Evolutionary conservation across 2,797 vertebrate species (phyloP).

Genomic region (Poliocrania exsul): DNA sequence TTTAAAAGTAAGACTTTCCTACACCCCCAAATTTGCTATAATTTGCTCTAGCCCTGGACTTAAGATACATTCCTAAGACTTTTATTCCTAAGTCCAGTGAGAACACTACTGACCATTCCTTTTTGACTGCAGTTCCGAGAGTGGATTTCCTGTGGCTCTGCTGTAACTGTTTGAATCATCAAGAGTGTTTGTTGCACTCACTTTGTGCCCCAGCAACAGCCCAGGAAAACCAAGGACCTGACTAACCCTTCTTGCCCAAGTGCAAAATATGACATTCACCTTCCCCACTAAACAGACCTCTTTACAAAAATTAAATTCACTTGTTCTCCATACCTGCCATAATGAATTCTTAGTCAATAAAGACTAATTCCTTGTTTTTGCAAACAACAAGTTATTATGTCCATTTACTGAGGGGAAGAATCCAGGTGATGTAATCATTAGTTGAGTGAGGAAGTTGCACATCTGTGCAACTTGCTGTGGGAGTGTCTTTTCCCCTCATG

Average conservation of each 20-base stretch:
- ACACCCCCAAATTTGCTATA: background rate
- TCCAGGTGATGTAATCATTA: background rate
- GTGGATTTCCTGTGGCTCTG: background rate
- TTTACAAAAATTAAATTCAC: slow-evolving; percentile 28
- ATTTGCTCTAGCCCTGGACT: background rate
- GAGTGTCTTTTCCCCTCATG: slow-evolving; percentile 24
- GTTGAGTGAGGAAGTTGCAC: slow-evolving; percentile 2
- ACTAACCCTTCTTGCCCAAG: background rate
- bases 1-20: background rate
- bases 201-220: background rate
- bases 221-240: background rate
- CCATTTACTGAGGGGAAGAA: background rate
- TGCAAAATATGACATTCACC: background rate
- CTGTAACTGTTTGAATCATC: background rate
- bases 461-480: background rate
- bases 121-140: background rate
- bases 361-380: background rate
- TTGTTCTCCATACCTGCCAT: background rate
- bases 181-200: background rate
- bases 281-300: background rate
- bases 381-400: background rate
- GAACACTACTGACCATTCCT: background rate
- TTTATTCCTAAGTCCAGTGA: background rate
- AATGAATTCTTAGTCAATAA: slow-evolving; percentile 28
- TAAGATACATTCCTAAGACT: background rate